Evolutionary conservation across 2,113 vertebrate genomes (phyloP), one percentile per base, ranked within the genome.

Genomic region (Cyprinus carpio): DNA sequence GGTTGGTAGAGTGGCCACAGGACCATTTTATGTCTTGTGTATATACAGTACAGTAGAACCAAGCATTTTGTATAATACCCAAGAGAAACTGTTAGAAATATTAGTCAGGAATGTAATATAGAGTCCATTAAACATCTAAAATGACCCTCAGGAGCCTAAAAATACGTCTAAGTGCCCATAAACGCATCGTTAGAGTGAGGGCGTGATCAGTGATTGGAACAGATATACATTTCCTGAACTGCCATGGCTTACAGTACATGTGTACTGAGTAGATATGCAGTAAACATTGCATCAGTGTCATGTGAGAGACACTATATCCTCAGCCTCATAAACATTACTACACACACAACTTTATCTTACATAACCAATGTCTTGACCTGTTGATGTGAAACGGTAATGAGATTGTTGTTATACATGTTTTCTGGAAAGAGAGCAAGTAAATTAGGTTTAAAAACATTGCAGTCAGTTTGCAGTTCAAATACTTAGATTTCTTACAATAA

Each of bases 101-200:
- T 27, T 58, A 46, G 25, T 27, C 29, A 40, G 29, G 37, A 43
- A 23, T 16, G 4, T 27, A 43, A 86, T 75, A 16, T 23, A 65
- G 54, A 49, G 29, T 65, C 58, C 16, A 16, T 11, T 37, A 31
- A n/a, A 65, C 27, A 67, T 71, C 34, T 77, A 6, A 31, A 54
- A 74, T 10, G 25, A 75, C 71, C 46, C 72, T 75, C 69, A 8
- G 78, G 34, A 37, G 78, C 29, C 78, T 81, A 86, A 81, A 86
- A 81, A 81, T 81, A 85, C 23, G 8, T 46, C 20, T 80, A 80
- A 64, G 23, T 80, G 78, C 6, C 37, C 18, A 43, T 69, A 82
- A 69, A 34, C 4, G 46, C 64, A 69, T 34, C 6, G 18, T 54
- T 69, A 71, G 43, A 54, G n/a, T 67, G 16, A 69, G 80, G 80